Conservation (phyloP, 2,888 invertebrate species). For the Gortyna flavago region DNA sequence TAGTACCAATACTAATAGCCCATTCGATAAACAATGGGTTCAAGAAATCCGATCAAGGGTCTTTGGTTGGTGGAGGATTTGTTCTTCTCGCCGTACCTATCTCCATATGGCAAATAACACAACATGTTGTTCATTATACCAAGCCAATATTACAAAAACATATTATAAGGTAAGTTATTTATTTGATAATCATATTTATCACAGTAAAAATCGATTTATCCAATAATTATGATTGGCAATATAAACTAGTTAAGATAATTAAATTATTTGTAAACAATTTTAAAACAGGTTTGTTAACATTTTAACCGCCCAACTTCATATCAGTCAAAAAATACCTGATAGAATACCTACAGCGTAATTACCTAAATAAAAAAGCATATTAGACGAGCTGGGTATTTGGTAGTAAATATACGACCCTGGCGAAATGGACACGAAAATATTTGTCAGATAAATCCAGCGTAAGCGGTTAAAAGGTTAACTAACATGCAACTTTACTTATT, state of each 20-base stretch:
- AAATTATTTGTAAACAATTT: constrained; percentile 8
- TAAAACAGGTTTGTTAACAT: background rate
- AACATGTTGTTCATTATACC: constrained; percentile 98
- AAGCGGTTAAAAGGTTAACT: no score
- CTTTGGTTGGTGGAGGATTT: constrained; percentile 97
- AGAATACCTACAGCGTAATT: no score
- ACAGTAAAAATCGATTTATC: background rate
- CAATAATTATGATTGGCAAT: constrained; percentile 6
- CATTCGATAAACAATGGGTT: constrained; percentile 95
- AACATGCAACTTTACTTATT: background rate
- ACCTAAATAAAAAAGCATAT: no score
- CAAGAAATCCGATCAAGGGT: constrained; percentile 94
- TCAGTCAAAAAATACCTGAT: no score
- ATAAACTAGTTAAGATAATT: background rate
- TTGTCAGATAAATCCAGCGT: no score
- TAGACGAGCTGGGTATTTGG: no score
- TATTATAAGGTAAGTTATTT: constrained; percentile 93
- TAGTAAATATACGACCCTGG: no score
- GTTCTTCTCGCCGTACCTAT: constrained; percentile 97
- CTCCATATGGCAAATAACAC: constrained; percentile 98
- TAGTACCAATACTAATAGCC: constrained; percentile 95
- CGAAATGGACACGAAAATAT: no score
- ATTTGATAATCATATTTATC: background rate
- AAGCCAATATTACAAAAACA: constrained; percentile 97
- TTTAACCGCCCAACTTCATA: no score